Base-by-base conservation (phyloP, 30 jellyfish, hydroid and myxozoan genomes). In the Catostylus mosaicus region DNA sequence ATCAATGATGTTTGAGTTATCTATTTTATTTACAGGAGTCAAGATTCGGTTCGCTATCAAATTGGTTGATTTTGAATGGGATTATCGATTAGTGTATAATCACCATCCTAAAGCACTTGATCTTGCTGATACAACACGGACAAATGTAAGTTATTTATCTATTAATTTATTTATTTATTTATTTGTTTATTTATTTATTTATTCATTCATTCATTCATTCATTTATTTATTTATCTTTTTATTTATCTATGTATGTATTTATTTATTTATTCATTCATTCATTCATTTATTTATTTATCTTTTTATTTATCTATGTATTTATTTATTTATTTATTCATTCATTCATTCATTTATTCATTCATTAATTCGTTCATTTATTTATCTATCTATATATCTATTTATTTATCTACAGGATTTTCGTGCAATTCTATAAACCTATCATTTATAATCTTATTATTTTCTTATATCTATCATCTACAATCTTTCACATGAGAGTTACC, bases 11-110 rank as follows among this genome's bases (percentile, higher is more conserved):
- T n/a, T n/a, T n/a, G n/a, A n/a, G n/a, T n/a, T n/a, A n/a, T n/a
- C n/a, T n/a, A n/a, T n/a, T n/a, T n/a, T n/a, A 8, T 20, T 61
- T 61, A 20, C 57, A 68, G 80, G 61, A 23, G 57, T 68, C 18
- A 22, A 30, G 0, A 66, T 77, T 8, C 63, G 51, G 11, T 77
- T 77, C 30, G 40, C 64, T 52, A 66, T 60, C 19, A 54, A 59
- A 56, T 38, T 77, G 57, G 88, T 77, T 3, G 73, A 77, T 66
- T 59, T 48, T 38, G 67, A 30, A 3, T 77, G 92, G 92, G 67
- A 50, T 16, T 82, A n/a, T 59, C 19, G 57, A 4, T 30, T 82
- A 54, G 80, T 82, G 16, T 82, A 82, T 51, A 63, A 37, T n/a
- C 6, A 72, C 47, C 64, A 77, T 23, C 88, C 78, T 1, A 38